Evolutionary conservation across 2,888 invertebrate species (phyloP), one percentile per base, ranked within the genome.

Genomic region (Heteromurus nitidus): DNA sequence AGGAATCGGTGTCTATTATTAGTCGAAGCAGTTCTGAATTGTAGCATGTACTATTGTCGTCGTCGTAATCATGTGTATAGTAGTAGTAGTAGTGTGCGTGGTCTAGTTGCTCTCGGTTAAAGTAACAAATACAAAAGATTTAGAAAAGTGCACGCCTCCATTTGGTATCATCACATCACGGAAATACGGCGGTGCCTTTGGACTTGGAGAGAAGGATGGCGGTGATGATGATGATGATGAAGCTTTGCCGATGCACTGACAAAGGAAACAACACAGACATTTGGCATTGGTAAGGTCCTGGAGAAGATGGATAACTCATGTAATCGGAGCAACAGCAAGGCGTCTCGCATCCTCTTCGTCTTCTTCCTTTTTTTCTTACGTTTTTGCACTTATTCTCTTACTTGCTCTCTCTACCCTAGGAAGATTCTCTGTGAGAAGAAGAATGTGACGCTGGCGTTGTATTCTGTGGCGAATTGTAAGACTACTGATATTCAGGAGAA

Each of bases 271-370:
- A n/a, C 18, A 26, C 58, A n/a, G 24, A 50, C 3, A 18, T 11
- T 5, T 50, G 16, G 20, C 22, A 3, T 7, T 22, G 42, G 13
- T 36, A 22, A 36, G 42, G 1, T 13, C 9, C n/a, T 18, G 22
- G 1, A 44, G 22, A 67, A 67, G 67, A 67, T 67, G 67, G 67
- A 67, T 67, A 67, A 67, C 67, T 30, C 26, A 11, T 47, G 47
- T 67, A 50, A 50, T 67, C 50, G 24, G 26, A 60, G 30, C 42
- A 64, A 64, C 64, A 64, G 64, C 64, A 64, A 64, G 42, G 42
- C 64, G 64, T 64, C 64, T 64, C 44, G 5, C 62, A 58, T 26
- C 9, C 28, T 36, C 13, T 26, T 26, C 24, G 9, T 26, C 28
- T 24, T 58, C 22, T 28, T 62, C 24, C 2, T 20, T 42, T 7